Conservation (phyloP, 1,140 invertebrate species). For the Drosophila oshimai region DNA sequence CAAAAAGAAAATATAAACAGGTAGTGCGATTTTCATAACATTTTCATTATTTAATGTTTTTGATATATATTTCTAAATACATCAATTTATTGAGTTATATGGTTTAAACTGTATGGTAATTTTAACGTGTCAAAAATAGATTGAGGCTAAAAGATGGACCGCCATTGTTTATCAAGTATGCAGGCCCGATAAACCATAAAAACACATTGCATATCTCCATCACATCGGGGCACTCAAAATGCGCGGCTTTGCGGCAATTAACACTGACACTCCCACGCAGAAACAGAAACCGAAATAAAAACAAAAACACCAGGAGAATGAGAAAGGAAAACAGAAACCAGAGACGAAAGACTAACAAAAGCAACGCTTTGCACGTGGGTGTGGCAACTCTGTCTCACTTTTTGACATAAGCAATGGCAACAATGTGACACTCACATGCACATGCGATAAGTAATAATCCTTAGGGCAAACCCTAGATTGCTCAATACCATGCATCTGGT, state of each 20-base stretch:
- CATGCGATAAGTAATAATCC: constrained; percentile 30
- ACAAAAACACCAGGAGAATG: constrained; percentile 30
- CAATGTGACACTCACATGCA: constrained; percentile 36
- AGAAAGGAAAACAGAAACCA: constrained; percentile 17
- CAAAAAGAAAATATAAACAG: too few relatives aligned
- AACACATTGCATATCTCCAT: constrained; percentile 34
- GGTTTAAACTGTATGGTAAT: not conserved
- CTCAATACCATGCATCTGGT: not conserved
- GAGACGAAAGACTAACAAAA: constrained; percentile 50
- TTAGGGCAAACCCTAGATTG: not conserved
- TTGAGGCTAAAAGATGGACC: not conserved
- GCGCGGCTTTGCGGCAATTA: constrained; percentile 72
- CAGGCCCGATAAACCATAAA: constrained; percentile 46
- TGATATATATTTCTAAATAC: too few relatives aligned
- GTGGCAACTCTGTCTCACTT: constrained; percentile 53
- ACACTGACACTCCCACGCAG: constrained; percentile 73
- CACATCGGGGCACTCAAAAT: constrained; percentile 42
- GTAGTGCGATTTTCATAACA: too few relatives aligned
- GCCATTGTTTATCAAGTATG: constrained; percentile 30
- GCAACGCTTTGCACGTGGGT: constrained; percentile 49
- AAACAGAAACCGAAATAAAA: constrained; percentile 4
- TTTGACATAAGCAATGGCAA: constrained; percentile 46
- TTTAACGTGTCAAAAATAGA: not conserved
- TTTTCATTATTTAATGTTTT: too few relatives aligned
- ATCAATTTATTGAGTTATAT: too few relatives aligned